phyloP scores from a whole-genome alignment of 1,140 invertebrate species.

The Coenobita brevimanus region DNA sequence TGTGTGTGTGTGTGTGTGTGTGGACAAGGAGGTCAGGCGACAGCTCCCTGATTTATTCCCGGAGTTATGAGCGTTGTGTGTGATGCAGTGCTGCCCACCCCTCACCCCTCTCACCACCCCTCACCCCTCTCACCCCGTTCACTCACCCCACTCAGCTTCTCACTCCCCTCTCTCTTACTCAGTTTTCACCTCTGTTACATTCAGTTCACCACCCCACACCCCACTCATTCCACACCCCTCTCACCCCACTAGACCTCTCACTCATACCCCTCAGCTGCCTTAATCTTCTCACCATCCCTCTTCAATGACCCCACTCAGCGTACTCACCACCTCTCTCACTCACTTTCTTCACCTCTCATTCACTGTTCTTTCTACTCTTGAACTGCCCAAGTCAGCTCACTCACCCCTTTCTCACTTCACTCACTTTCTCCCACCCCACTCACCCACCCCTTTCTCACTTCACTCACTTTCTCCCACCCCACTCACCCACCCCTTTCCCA shows the following conservation, averaged over 20 bases:
- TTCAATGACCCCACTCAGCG: not conserved
- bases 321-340: not conserved
- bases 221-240: not conserved
- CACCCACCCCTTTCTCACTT: too few species aligned
- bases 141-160: not conserved
- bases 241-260: not conserved
- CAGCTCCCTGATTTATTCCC: too few species aligned
- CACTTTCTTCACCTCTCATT: not conserved
- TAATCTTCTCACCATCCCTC: not conserved
- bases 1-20: too few species aligned
- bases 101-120: constrained; percentile 9
- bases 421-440: too few species aligned
- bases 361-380: too few species aligned
- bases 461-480: too few species aligned
- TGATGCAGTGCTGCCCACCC: not conserved
- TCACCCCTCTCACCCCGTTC: not conserved
- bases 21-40: too few species aligned
- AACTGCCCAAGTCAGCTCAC: too few species aligned
- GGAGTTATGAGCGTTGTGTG: too few species aligned
- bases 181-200: not conserved
- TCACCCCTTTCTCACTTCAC: too few species aligned
- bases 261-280: not conserved
- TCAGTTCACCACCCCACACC: not conserved
- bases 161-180: not conserved
- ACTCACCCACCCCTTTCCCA: too few species aligned